Evolutionary conservation across 2,888 invertebrate genomes (phyloP).

Genomic region (Tachystola acroxantha): DNA sequence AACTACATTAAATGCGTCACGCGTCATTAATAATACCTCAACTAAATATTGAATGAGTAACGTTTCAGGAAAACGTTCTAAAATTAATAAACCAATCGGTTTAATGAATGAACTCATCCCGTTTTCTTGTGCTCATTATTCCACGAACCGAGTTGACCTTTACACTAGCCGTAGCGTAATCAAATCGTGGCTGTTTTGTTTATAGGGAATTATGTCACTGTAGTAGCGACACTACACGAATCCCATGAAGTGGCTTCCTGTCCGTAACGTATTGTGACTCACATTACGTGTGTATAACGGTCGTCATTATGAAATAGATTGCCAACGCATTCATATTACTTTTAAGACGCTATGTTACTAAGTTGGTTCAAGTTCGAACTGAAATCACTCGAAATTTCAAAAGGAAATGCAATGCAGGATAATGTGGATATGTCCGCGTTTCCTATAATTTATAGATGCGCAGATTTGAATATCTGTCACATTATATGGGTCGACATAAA

Average conservation of each 20-base stretch:
- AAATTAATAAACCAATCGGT: conserved; percentile 15
- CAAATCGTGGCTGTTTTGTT: background rate
- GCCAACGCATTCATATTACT: no score
- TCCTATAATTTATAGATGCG: no score
- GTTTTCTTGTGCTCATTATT: conserved; percentile 38
- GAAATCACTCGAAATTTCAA: no score
- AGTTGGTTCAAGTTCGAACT: no score
- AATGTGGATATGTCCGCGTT: no score
- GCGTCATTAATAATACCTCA: background rate
- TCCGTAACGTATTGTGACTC: background rate
- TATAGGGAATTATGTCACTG: background rate
- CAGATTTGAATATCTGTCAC: no score
- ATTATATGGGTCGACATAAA: no score
- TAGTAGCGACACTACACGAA: background rate
- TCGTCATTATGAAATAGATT: no score
- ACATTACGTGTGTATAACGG: no score
- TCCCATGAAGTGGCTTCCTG: background rate
- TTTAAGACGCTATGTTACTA: no score
- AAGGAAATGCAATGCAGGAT: no score
- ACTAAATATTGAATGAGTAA: conserved; percentile 20
- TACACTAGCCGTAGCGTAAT: conserved; percentile 15
- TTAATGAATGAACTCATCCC: conserved; percentile 25
- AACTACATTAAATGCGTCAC: no score
- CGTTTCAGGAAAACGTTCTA: conserved; percentile 27
- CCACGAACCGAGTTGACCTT: conserved; percentile 40